Base-by-base conservation (phyloP, 2,797 vertebrate species). In the Synaphobranchus kaupii region DNA sequence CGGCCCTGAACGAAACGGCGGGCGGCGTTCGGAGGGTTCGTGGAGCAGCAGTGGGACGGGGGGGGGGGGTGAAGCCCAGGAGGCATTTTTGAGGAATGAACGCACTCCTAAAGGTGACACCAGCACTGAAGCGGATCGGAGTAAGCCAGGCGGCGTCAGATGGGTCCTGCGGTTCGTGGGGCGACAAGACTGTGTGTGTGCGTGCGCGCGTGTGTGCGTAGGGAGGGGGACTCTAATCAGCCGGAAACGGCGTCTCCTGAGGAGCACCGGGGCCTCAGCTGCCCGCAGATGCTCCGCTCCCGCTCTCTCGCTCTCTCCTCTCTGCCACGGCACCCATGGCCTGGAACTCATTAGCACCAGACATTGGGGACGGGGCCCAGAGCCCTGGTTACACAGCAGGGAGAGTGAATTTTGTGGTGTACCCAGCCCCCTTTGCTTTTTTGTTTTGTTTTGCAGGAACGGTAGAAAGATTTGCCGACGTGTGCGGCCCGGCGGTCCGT, bases 221-320 rank as follows among this genome's bases (percentile, higher is more conserved):
- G 63, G 91, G 39, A 39, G 39, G 89, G 90, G 91, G 90, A 92
- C 94, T 92, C 93, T 95, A 95, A 96, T 96, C 95, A 96, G 93
- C 93, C 96, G 93, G 94, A 96, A 96, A 87, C 94, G 95, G 89
- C 82, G 90, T 94, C 95, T 94, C 94, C 12, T 56, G 89, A 93
- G 90, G 94, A 90, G 56, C 68, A 91, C 89, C 87, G 68, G 89
- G 90, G 94, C 91, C 93, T 90, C 93, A 95, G 94, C 94, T 95
- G 95, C 93, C 90, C 89, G 34, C 58, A 47, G 66, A 78, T 54
- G 60, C 78, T 44, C 58, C 50, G 47, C 83, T 34, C 63, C 52
- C 25, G 8, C 8, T 66, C 13, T 86, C 81, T 86, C 76, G 58
- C 58, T 58, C 17, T 20, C 83, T 58, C 31, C 84, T 63, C 82